These are phyloP conservation scores for Pachypeltis micranthus DNA, from an alignment of 1,140 invertebrate species.

Conservation along the genomic window DNA sequence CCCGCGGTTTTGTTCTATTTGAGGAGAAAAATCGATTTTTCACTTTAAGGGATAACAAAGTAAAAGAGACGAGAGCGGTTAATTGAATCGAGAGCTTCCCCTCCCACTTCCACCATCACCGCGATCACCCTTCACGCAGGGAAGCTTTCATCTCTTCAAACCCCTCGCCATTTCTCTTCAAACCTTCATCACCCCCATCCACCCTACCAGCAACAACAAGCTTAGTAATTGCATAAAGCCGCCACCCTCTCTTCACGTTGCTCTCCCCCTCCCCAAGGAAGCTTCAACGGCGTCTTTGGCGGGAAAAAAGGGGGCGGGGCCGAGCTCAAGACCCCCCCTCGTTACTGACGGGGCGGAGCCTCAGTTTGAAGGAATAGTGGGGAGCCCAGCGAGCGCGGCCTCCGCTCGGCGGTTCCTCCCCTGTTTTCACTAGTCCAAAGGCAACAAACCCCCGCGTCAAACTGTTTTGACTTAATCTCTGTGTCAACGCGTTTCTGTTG, in stretches of 20 bases:
- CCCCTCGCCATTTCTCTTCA: too few relatives aligned
- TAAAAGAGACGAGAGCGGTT: neutral
- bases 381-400: neutral
- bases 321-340: neutral
- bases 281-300: neutral
- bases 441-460: slow-evolving; percentile 28
- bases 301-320: neutral
- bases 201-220: neutral
- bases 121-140: too few relatives aligned
- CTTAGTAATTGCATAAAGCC: slow-evolving; percentile 6
- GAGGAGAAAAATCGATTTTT: slow-evolving; percentile 4
- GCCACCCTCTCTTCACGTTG: neutral
- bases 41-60: neutral
- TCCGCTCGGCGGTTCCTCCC: neutral
- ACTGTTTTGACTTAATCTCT: slow-evolving; percentile 33
- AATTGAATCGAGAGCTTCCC: neutral
- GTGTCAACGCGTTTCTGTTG: slow-evolving; percentile 29
- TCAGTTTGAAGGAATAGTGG: slow-evolving; percentile 5
- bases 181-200: too few relatives aligned
- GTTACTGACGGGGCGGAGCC: slow-evolving; percentile 10
- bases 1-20: too few relatives aligned
- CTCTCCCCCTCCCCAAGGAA: neutral
- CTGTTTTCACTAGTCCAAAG: slow-evolving; percentile 28
- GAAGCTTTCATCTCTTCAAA: too few relatives aligned
- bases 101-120: too few relatives aligned